Base-by-base conservation (phyloP, 2,113 vertebrate genomes). In the Oreotrochilus melanogaster region DNA sequence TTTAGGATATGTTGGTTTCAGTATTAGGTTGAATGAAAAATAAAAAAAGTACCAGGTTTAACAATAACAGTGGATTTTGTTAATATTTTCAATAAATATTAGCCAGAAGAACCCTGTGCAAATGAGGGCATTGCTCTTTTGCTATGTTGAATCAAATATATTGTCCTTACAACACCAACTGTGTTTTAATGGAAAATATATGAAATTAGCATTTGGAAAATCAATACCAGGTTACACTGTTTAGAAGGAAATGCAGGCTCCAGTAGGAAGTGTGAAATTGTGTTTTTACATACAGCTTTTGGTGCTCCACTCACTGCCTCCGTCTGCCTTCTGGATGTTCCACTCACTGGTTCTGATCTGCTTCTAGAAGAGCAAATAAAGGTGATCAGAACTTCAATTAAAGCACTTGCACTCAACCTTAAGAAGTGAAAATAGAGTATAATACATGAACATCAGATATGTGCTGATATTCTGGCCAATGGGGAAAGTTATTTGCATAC, bases 51-150 rank as follows among this genome's bases (percentile, higher is more conserved):
- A 45, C 43, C 43, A 45, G 17, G 43, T 45, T 45, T 45, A 45
- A 45, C 15, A 17, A 45, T 45, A 37, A 39, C 45, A 47, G 45
- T 47, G 45, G 45, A 19, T 19, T 47, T 47, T 47, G 45, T 7
- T 47, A 19, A 47, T 19, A 18, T 19, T 47, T 47, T 47, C 98
- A 98, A 98, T 98, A 98, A 97, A 98, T 98, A 98, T 97, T 97
- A 98, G 98, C 98, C 98, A 98, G 98, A 98, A 98, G 39, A 39
- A 39, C 39, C 39, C 39, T 98, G 96, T 97, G 98, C 96, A 98
- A 94, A 94, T 73, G 75, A 97, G 89, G 91, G 93, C 95, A 97
- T 93, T 95, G 95, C 94, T 97, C 87, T 96, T 97, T 94, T 95
- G 96, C 97, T 98, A 94, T 62, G 85, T 95, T 98, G 92, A 61